phyloP scores from a whole-genome alignment of 30 jellyfish, hydroid and myxozoan genomes.

The Pseudorhiza aurosa region DNA sequence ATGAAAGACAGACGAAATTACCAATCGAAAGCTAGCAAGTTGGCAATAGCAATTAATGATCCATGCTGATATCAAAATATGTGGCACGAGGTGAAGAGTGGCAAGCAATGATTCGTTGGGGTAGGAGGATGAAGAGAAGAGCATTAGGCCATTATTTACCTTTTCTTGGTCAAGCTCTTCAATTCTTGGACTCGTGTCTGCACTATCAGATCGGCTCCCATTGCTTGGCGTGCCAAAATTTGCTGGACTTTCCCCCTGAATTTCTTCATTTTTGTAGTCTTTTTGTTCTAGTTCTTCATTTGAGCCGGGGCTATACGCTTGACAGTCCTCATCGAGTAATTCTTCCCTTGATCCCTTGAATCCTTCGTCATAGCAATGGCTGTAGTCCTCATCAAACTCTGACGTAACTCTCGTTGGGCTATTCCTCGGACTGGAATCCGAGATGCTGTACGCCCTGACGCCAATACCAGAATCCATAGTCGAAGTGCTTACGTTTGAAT shows the following conservation, averaged over 20 bases:
- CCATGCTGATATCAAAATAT: too few relatives aligned
- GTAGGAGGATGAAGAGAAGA: too few relatives aligned
- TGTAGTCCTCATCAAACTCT: slow-evolving; percentile 50
- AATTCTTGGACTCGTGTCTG: slow-evolving; percentile 43
- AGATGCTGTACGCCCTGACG: slow-evolving; percentile 68
- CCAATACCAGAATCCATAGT: slow-evolving; percentile 94
- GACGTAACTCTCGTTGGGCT: slow-evolving; percentile 75
- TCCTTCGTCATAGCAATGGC: slow-evolving; percentile 50
- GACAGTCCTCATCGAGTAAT: slow-evolving; percentile 64
- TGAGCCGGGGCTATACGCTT: slow-evolving; percentile 35
- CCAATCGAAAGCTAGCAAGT: too few relatives aligned
- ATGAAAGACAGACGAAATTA: too few relatives aligned
- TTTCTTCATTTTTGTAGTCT: not conserved
- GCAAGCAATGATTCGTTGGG: too few relatives aligned
- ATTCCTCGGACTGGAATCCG: slow-evolving; percentile 87
- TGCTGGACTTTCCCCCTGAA: slow-evolving; percentile 6
- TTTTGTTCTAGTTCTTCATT: slow-evolving; percentile 22
- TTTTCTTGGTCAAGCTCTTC: slow-evolving; percentile 88
- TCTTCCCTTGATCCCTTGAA: slow-evolving; percentile 79
- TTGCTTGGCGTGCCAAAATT: slow-evolving; percentile 53
- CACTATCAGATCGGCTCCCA: slow-evolving; percentile 66
- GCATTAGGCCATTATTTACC: too few relatives aligned
- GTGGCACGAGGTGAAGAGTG: too few relatives aligned
- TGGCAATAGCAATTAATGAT: too few relatives aligned
- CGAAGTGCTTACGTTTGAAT: slow-evolving; percentile 86